These are phyloP conservation scores for Meriones unguiculatus DNA, from an alignment of 2,113 vertebrate genomes.

Conservation along the genomic window DNA sequence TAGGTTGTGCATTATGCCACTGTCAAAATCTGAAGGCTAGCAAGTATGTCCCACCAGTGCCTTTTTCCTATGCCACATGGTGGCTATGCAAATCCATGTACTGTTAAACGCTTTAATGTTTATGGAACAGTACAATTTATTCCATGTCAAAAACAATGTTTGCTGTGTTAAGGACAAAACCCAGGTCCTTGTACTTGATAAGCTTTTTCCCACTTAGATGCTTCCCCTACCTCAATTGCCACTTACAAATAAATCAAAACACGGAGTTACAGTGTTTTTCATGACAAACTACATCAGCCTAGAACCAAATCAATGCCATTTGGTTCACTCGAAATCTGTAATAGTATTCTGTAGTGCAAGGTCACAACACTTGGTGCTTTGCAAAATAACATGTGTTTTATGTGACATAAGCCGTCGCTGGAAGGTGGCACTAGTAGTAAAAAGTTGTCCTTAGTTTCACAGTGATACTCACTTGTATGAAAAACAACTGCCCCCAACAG, in stretches of 20 bases:
- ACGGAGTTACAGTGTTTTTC: background rate
- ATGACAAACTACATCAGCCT: background rate
- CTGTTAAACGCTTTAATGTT: background rate
- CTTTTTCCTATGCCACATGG: background rate
- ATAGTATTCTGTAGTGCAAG: background rate
- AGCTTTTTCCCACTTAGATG: background rate
- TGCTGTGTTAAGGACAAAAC: background rate
- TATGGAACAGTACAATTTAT: background rate
- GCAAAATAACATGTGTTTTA: background rate
- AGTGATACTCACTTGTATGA: background rate
- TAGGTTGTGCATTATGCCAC: no score
- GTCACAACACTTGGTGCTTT: background rate
- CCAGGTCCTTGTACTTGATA: no score
- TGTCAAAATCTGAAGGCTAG: background rate
- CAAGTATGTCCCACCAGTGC: no score
- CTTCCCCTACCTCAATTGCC: no score
- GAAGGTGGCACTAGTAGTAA: background rate
- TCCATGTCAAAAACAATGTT: background rate
- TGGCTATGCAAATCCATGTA: background rate
- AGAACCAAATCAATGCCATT: background rate
- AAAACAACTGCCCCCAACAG: background rate
- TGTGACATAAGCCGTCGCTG: background rate
- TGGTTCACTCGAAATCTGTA: background rate
- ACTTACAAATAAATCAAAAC: background rate
- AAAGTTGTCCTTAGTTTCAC: background rate